These are phyloP conservation scores for Maconellicoccus hirsutus DNA, from an alignment of 1,140 invertebrate genomes.

Conservation along the genomic window DNA sequence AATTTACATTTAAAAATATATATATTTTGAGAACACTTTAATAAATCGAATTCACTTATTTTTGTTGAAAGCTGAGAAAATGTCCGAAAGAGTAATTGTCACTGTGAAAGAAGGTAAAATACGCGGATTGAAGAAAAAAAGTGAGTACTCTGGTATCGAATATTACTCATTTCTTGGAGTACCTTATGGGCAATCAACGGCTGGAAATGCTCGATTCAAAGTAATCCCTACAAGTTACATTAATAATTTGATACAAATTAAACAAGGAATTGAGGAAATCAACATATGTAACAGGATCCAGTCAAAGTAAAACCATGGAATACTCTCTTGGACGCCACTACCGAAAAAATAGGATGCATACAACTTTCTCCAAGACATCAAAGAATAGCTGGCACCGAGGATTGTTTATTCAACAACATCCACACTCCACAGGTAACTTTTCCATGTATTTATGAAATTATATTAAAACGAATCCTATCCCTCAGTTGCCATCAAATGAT, in stretches of 20 bases:
- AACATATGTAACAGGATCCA: conserved; percentile 13
- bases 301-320: conserved; percentile 23
- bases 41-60: no score
- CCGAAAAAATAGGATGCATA: conserved; percentile 22
- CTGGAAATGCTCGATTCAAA: conserved; percentile 28
- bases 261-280: not conserved
- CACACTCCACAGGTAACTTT: conserved; percentile 25
- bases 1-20: no score
- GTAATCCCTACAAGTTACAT: conserved; percentile 24
- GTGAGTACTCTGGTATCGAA: conserved; percentile 13
- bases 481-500: no score
- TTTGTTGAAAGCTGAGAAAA: no score
- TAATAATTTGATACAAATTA: not conserved
- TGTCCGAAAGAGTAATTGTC: not conserved
- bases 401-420: conserved; percentile 28
- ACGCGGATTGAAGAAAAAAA: conserved; percentile 22
- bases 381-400: conserved; percentile 25
- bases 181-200: conserved; percentile 30
- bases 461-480: no score
- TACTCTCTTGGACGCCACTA: conserved; percentile 25
- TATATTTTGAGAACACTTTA: no score
- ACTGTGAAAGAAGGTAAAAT: conserved; percentile 23
- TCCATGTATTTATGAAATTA: no score
- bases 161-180: conserved; percentile 28
- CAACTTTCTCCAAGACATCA: conserved; percentile 4